Base-by-base conservation (phyloP, 2,888 invertebrate species). In the Caenorhabditis sp. region DNA sequence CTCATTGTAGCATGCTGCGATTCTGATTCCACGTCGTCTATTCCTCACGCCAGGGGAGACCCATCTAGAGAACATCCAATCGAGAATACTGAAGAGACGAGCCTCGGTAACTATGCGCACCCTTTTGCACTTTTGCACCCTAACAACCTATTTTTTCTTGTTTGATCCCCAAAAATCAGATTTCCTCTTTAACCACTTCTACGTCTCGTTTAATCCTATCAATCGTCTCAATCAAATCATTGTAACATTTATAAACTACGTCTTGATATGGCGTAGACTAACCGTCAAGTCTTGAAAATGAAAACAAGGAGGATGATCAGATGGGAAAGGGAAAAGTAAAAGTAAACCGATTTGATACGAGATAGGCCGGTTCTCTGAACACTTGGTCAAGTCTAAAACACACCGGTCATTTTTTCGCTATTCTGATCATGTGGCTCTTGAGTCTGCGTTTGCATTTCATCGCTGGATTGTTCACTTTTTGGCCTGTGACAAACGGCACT, bases 81-180 rank as follows among this genome's bases (percentile, higher is more conserved):
- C 70, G 32, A 59, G 70, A 59, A 70, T 70, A 39, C 41, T 58
- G 58, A 70, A 70, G 50, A 58, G 70, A 50, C 59, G 59, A 70
- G 70, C 59, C 35, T 59, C 50, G 70, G 70, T 70, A 70, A 70
- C 27, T 11, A 20, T 26, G 43, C 55, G 22, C 32, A 35, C 30
- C 7, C 15, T 17, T 39, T 43, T 27, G 26, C 45, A 65, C 26
- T 43, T 37, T 20, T 26, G 27, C 35, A 41, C 55, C 26, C 17
- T 17, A 9, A 2, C 35, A 3, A 2, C 35, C 35, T 5, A 30
- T 35, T 35, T 3, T 35, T 35, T 9, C 9, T 3, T 9, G 35
- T 9, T 35, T 35, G n/a, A n/a, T 26, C 15, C 17, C 41, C 17
- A 15, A 41, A 8, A 20, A 24, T 45, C 46, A 35, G 8, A 6